Conservation (phyloP, 2,113 vertebrate genomes). For the Bufo bufo region DNA sequence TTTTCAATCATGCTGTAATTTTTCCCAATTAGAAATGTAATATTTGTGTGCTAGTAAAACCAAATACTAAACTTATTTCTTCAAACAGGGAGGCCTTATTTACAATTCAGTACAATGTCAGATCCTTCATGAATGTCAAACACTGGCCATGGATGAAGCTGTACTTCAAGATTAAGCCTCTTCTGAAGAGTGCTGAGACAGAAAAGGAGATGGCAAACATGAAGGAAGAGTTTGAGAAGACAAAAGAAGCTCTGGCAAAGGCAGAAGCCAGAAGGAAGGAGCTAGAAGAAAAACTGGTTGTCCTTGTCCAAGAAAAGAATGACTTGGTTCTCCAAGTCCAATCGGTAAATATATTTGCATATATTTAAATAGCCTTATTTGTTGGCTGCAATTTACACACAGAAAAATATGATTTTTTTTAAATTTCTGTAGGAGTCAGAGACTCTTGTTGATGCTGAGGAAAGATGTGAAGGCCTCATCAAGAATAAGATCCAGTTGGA, state of each 20-base stretch:
- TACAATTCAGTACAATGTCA: constrained; percentile 82
- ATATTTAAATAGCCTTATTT: background rate
- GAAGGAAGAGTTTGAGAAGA: constrained; percentile 78
- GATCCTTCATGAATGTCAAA: constrained; percentile 29
- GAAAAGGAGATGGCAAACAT: constrained; percentile 83
- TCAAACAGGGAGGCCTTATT: constrained; percentile 78
- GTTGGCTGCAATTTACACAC: background rate
- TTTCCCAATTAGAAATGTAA: too few species aligned
- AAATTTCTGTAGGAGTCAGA: constrained; percentile 73
- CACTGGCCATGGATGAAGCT: too few species aligned
- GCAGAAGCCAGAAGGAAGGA: constrained; percentile 79
- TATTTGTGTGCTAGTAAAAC: background rate
- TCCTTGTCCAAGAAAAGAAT: constrained; percentile 84
- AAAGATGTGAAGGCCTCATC: constrained; percentile 81
- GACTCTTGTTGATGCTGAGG: constrained; percentile 78
- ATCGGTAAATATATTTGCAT: constrained; percentile 69
- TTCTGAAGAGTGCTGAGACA: too few species aligned
- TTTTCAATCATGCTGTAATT: background rate
- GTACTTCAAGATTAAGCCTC: too few species aligned
- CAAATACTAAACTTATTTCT: background rate
- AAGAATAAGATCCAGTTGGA: constrained; percentile 83
- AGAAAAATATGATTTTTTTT: background rate
- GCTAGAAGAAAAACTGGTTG: constrained; percentile 84
- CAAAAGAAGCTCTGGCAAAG: constrained; percentile 76
- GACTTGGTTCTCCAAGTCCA: constrained; percentile 86